A percentile compares a stretch with the other conserved stretches of the same genome.
Conservation (phyloP, 2,113 vertebrate species). For the Gracilinanus agilis region DNA sequence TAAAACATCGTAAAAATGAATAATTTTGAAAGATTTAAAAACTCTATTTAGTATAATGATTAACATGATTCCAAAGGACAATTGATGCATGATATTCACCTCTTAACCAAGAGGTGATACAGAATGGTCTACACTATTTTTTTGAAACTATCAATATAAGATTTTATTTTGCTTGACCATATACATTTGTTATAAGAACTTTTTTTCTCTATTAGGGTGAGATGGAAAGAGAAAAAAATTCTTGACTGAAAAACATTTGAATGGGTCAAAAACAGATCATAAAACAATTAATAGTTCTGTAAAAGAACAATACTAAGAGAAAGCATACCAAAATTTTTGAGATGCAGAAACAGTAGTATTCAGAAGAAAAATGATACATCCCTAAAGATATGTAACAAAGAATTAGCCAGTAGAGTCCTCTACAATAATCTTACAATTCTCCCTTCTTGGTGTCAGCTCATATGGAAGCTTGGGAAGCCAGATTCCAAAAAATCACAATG, state of each 20-base stretch:
- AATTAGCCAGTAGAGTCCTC: not conserved
- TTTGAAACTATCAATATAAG: not conserved
- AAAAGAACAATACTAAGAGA: not conserved
- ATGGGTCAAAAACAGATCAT: not conserved
- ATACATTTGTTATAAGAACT: not conserved
- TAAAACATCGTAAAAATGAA: not conserved
- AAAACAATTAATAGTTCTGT: not conserved
- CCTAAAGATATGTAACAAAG: not conserved
- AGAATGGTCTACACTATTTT: not conserved
- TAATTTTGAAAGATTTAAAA: not conserved
- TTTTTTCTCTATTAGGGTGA: too few relatives aligned
- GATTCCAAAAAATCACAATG: too few relatives aligned
- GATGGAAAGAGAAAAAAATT: not conserved
- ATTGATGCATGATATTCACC: not conserved
- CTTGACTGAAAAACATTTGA: not conserved
- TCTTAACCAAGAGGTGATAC: not conserved
- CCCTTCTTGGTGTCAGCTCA: too few relatives aligned
- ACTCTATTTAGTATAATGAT: not conserved
- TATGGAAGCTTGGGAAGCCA: too few relatives aligned
- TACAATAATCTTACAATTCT: too few relatives aligned
- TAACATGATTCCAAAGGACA: not conserved
- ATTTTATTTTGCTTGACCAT: not conserved
- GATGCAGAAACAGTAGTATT: not conserved
- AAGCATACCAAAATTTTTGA: not conserved
- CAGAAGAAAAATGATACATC: not conserved